Percentiles rank a stretch among this genome's conserved stretches.
Evolutionary conservation across 2,888 invertebrate species (phyloP).

Genomic region (Rosalia funebris): DNA sequence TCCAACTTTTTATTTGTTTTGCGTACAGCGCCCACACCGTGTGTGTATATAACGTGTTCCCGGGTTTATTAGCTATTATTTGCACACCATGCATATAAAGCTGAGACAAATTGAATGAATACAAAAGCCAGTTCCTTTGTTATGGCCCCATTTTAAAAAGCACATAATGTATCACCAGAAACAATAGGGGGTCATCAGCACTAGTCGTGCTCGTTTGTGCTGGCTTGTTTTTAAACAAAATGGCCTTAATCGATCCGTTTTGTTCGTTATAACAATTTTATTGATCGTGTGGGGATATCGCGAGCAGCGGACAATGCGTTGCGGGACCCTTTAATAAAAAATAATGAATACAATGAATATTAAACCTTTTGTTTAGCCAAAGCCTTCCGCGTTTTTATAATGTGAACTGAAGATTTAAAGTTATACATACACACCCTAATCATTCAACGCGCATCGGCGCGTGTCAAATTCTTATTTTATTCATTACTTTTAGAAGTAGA

Average conservation of each 20-base stretch:
- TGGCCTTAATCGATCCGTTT: background rate
- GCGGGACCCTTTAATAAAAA: background rate
- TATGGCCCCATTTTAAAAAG: slow-evolving; percentile 9
- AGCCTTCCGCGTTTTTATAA: too few species aligned
- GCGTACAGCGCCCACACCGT: background rate
- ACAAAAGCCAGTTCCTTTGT: slow-evolving; percentile 13
- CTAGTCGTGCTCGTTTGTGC: background rate
- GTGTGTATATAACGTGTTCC: slow-evolving; percentile 14
- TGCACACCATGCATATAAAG: slow-evolving; percentile 16
- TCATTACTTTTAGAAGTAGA: too few species aligned
- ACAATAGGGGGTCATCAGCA: slow-evolving; percentile 11
- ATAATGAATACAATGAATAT: background rate
- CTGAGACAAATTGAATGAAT: slow-evolving; percentile 20
- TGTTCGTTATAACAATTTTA: background rate
- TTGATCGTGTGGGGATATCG: background rate
- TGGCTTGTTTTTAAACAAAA: slow-evolving; percentile 3
- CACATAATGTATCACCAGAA: slow-evolving; percentile 7
- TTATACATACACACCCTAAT: too few species aligned
- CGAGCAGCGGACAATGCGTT: background rate
- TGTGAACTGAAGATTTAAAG: too few species aligned
- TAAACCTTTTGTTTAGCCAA: background rate
- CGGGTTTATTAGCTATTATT: slow-evolving; percentile 26
- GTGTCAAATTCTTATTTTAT: too few species aligned
- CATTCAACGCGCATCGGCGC: too few species aligned
- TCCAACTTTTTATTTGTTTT: slow-evolving; percentile 10